A percentile compares a stretch with the other conserved stretches of the same genome.
Conservation (phyloP, 2,113 vertebrate genomes). For the Brachyistius frenatus region DNA sequence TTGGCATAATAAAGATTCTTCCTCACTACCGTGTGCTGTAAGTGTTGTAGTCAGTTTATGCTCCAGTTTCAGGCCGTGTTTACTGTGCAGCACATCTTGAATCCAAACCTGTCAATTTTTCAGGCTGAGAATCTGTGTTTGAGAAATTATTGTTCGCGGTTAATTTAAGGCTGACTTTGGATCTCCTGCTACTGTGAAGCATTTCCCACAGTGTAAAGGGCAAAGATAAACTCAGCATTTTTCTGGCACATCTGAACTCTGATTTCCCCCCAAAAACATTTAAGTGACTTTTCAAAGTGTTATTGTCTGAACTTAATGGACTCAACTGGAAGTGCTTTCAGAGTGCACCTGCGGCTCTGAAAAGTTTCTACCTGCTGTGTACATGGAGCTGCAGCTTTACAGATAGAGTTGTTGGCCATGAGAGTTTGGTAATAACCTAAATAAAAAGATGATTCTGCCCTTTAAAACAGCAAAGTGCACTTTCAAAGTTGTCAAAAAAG, state of each 20-base stretch:
- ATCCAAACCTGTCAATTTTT: slow-evolving; percentile 47
- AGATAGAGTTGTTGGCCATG: slow-evolving; percentile 5
- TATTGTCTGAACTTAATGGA: slow-evolving; percentile 44
- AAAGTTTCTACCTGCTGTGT: slow-evolving; percentile 8
- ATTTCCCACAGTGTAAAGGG: slow-evolving; percentile 34
- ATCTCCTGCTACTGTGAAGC: slow-evolving; percentile 29
- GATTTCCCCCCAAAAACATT: slow-evolving; percentile 26
- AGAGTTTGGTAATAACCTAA: slow-evolving; percentile 6
- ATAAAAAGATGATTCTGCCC: background rate
- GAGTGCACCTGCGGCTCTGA: slow-evolving; percentile 18
- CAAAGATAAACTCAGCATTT: slow-evolving; percentile 62
- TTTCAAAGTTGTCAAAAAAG: no score
- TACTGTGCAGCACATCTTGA: slow-evolving; percentile 36
- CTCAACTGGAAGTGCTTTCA: slow-evolving; percentile 28
- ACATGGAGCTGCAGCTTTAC: slow-evolving; percentile 2
- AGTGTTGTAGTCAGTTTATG: slow-evolving; percentile 10
- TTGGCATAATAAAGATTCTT: background rate
- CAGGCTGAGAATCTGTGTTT: slow-evolving; percentile 11
- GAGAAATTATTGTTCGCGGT: slow-evolving; percentile 45
- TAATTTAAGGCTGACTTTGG: slow-evolving; percentile 62
- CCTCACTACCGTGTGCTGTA: slow-evolving; percentile 36
- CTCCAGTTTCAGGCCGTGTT: slow-evolving; percentile 33
- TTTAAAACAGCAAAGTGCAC: no score
- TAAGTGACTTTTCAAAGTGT: slow-evolving; percentile 34
- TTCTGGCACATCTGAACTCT: slow-evolving; percentile 34